Base-by-base conservation (phyloP, 2,113 vertebrate species). In the Pipra filicauda region DNA sequence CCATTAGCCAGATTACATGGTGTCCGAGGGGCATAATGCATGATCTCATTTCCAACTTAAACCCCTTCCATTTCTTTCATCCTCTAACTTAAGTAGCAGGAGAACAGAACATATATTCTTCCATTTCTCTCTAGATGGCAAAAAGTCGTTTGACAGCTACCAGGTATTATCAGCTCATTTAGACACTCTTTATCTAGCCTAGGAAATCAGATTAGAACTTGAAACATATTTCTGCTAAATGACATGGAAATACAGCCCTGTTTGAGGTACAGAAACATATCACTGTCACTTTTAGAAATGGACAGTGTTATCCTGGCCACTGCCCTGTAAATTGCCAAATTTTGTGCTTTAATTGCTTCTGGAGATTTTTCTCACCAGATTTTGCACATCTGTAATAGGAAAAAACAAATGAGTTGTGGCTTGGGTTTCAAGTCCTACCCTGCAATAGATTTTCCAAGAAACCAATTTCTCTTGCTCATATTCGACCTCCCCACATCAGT, bases 1-100 rank as follows among this genome's bases (percentile, higher is more conserved):
- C 95, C 83, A 95, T 94, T 97, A 96, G 92, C 91, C 92, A 93
- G 91, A 94, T 95, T 94, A 96, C 92, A 79, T 11, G 70, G 83
- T 91, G 87, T 92, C 96, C 89, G 24, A 89, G 96, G 75, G 91
- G 71, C 81, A 79, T 79, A 93, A 96, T 72, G 55, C 46, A 89
- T 88, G 85, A 96, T 89, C 64, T 18, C 91, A 23, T 70, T 97
- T 97, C 93, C 93, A 94, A 78, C 91, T 91, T 95, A 95, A 97
- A 76, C 74, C 73, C 31, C 28, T 95, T 96, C 74, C 90, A 85
- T 89, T 96, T 95, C 94, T 94, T 90, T 97, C 92, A 93, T 86
- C 73, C 85, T 84, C 57, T 96, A 79, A 83, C 85, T 58, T 87
- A 92, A 96, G 83, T 79, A 97, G 69, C 85, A 95, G 76, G 81